Conservation (phyloP, 35 echinoderm and acorn worm species). For the Nesometra sesokonis region DNA sequence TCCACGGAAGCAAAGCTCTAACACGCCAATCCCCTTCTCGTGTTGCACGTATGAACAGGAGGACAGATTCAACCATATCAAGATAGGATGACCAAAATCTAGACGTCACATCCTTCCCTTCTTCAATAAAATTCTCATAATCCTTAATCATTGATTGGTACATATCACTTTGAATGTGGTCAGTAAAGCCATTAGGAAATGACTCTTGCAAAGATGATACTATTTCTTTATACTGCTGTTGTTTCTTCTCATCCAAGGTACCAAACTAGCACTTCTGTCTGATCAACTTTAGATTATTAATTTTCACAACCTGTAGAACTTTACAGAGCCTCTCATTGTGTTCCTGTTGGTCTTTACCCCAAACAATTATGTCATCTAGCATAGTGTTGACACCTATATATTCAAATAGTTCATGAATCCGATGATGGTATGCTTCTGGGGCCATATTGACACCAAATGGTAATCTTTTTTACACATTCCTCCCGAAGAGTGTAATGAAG, state of each 20-base stretch:
- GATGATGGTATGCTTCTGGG: constrained; percentile 28
- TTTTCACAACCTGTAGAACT: background rate
- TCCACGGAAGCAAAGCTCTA: constrained; percentile 25
- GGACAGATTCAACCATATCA: constrained; percentile 29
- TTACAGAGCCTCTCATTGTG: background rate
- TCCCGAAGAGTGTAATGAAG: constrained; percentile 29
- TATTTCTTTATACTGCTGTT: background rate
- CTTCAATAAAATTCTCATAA: background rate
- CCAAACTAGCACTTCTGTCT: background rate
- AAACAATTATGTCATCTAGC: constrained; percentile 27
- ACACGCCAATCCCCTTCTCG: constrained; percentile 54
- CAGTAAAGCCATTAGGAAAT: background rate
- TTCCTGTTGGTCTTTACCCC: constrained; percentile 17
- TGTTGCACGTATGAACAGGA: constrained; percentile 23
- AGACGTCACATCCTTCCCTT: background rate
- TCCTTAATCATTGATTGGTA: background rate
- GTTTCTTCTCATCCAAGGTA: background rate
- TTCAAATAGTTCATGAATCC: constrained; percentile 11
- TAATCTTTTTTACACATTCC: constrained; percentile 11
- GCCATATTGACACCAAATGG: constrained; percentile 10
- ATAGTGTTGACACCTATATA: constrained; percentile 3
- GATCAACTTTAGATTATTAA: background rate
- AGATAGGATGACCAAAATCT: constrained; percentile 44
- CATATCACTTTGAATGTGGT: constrained; percentile 6
- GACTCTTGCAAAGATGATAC: background rate